phyloP scores from a whole-genome alignment of 2,888 invertebrate species.

The Globia sparganii region DNA sequence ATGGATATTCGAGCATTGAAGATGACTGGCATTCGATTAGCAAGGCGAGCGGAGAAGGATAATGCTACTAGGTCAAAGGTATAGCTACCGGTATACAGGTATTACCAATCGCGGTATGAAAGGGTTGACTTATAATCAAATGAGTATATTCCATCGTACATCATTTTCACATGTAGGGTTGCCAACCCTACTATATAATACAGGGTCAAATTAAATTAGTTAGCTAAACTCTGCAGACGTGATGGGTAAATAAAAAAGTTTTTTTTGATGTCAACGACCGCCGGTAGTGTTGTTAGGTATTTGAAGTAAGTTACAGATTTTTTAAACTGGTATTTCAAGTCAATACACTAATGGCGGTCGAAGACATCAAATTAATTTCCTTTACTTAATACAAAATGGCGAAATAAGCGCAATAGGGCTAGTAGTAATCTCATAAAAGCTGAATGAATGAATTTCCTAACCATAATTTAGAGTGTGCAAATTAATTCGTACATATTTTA shows the following conservation, averaged over 20 bases:
- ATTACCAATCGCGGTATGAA: not conserved
- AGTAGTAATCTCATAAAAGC: too few relatives aligned
- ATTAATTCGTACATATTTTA: conserved; percentile 1
- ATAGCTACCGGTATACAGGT: not conserved
- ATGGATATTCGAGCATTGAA: conserved; percentile 13
- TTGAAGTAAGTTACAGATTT: too few relatives aligned
- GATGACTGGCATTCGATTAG: conserved; percentile 50
- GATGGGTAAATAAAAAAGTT: not conserved
- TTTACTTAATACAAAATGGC: too few relatives aligned
- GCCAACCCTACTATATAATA: not conserved
- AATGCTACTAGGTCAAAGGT: conserved; percentile 5
- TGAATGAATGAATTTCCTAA: too few relatives aligned
- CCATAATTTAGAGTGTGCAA: too few relatives aligned
- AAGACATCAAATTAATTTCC: too few relatives aligned
- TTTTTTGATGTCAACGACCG: too few relatives aligned
- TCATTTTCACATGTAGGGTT: not conserved
- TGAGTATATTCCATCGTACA: not conserved
- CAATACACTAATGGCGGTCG: too few relatives aligned
- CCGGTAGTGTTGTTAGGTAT: too few relatives aligned
- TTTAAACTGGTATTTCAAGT: too few relatives aligned
- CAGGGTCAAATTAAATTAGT: not conserved
- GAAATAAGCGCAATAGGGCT: too few relatives aligned
- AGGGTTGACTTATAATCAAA: not conserved
- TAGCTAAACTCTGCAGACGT: not conserved
- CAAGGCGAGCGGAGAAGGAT: not conserved